A percentile compares a stretch with the other conserved stretches of the same genome.
These are phyloP conservation scores for Penelope pileata DNA, from an alignment of 2,113 vertebrate species.

Conservation along the genomic window DNA sequence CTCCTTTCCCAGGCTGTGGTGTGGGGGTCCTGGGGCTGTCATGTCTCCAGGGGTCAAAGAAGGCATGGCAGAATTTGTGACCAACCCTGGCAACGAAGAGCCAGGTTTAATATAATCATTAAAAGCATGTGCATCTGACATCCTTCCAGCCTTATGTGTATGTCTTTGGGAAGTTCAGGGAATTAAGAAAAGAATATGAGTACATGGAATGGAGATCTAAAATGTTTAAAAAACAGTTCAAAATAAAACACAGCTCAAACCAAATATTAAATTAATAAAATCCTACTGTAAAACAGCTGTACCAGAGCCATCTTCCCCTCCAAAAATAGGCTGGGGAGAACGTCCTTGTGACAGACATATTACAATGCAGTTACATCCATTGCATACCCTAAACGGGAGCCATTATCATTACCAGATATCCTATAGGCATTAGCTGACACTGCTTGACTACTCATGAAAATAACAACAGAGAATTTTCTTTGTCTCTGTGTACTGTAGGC, in stretches of 20 bases:
- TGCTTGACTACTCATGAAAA: neutral
- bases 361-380: neutral
- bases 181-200: neutral
- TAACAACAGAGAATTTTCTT: neutral
- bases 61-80: neutral
- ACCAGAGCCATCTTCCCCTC: rapidly evolving
- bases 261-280: neutral
- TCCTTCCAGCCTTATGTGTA: neutral
- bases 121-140: neutral
- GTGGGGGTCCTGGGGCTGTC: rapidly evolving
- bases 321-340: rapidly evolving
- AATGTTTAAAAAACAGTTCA: neutral
- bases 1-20: rapidly evolving
- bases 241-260: neutral
- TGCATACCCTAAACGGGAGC: rapidly evolving
- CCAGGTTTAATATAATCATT: neutral
- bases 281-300: neutral
- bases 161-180: rapidly evolving
- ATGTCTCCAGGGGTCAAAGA: neutral
- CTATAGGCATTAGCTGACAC: neutral
- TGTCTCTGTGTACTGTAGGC: neutral
- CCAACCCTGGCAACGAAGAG: neutral
- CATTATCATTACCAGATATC: neutral
- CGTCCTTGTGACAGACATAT: neutral
- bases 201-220: neutral